phyloP scores from a whole-genome alignment of 2,113 vertebrate genomes.

The Hirundichthys speculiger region DNA sequence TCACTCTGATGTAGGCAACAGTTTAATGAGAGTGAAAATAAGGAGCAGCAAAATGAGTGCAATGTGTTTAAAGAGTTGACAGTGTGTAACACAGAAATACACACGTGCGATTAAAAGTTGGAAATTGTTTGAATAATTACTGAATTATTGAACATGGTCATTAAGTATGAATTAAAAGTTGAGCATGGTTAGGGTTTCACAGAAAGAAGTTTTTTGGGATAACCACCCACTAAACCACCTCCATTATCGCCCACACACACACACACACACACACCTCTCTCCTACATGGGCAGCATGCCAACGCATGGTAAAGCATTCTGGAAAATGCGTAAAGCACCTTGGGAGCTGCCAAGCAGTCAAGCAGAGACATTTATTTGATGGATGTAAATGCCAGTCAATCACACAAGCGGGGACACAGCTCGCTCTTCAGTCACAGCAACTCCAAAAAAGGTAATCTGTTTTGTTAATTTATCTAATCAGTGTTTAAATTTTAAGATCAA shows the following conservation, averaged over 20 bases:
- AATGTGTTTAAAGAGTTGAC: slow-evolving; percentile 12
- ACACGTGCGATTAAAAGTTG: neutral
- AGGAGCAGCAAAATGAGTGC: neutral
- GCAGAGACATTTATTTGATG: slow-evolving; percentile 31
- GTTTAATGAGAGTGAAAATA: slow-evolving; percentile 29
- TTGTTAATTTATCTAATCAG: slow-evolving; percentile 10
- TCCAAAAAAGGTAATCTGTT: slow-evolving; percentile 4
- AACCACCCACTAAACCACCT: neutral
- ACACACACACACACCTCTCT: neutral
- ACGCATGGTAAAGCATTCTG: slow-evolving; percentile 23
- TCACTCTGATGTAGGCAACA: slow-evolving; percentile 43
- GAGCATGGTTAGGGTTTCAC: too few species aligned
- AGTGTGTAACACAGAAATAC: neutral
- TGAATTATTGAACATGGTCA: too few species aligned
- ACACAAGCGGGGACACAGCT: neutral
- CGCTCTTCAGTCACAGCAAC: slow-evolving; percentile 3
- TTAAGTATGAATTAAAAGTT: too few species aligned
- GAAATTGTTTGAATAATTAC: neutral
- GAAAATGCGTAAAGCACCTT: slow-evolving; percentile 24
- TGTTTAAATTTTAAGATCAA: neutral
- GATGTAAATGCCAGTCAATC: slow-evolving; percentile 32
- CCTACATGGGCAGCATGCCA: slow-evolving; percentile 7
- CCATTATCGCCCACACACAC: neutral
- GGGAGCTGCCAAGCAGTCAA: slow-evolving; percentile 25
- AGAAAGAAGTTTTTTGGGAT: too few species aligned